phyloP scores from a whole-genome alignment of 2,888 invertebrate genomes.

The Coelogynopora nodosa region DNA sequence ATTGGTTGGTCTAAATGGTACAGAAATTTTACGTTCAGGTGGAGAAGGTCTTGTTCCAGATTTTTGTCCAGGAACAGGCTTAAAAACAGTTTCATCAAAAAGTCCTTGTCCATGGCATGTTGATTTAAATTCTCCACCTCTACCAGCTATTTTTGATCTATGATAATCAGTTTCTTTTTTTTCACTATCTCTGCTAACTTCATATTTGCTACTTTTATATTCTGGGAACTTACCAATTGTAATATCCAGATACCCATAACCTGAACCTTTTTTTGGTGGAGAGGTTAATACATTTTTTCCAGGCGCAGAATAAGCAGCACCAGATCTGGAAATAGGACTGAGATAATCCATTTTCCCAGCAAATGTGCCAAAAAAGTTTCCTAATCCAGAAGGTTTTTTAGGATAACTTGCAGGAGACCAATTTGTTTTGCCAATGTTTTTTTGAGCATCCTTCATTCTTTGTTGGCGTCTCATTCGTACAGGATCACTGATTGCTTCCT shows the following conservation, averaged over 20 bases:
- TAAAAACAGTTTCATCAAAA: constrained; percentile 60
- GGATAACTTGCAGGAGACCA: constrained; percentile 60
- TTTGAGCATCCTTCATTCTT: constrained; percentile 56
- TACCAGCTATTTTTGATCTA: constrained; percentile 53
- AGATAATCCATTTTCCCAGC: constrained; percentile 56
- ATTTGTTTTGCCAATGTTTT: constrained; percentile 59
- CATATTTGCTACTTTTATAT: constrained; percentile 56
- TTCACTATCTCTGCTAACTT: constrained; percentile 52
- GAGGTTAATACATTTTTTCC: constrained; percentile 59
- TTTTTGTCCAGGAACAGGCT: constrained; percentile 49
- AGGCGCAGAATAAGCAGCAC: constrained; percentile 51
- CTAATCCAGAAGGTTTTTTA: constrained; percentile 57
- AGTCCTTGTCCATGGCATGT: constrained; percentile 58
- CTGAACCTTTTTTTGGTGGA: constrained; percentile 61
- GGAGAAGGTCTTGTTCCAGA: constrained; percentile 1
- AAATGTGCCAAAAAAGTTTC: constrained; percentile 60
- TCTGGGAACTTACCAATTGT: constrained; percentile 57
- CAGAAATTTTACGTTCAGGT: constrained; percentile 50
- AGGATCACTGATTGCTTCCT: constrained; percentile 60
- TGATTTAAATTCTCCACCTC: constrained; percentile 58
- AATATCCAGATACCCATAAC: constrained; percentile 60
- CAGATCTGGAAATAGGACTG: constrained; percentile 53
- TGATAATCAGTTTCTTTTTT: constrained; percentile 52
- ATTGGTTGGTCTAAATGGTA: constrained; percentile 60
- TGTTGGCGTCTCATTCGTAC: constrained; percentile 56